A percentile compares a stretch with the other conserved stretches of the same genome.
Conservation (phyloP, 2,888 invertebrate species). For the Stenurella melanura region DNA sequence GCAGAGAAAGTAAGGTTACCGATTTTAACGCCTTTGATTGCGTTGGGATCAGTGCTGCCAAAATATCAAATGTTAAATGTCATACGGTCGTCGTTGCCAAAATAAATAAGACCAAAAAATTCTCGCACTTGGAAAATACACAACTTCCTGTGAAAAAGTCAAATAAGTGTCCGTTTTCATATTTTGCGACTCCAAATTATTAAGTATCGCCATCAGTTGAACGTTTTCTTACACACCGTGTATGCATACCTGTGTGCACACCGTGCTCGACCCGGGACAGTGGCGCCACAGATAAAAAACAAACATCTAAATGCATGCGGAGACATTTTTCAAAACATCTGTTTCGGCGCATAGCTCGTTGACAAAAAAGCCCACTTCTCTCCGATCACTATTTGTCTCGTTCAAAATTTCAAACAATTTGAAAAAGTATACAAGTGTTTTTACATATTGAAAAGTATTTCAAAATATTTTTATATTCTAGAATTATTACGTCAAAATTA, state of each 20-base stretch:
- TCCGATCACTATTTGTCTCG: neutral
- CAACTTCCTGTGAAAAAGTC: no score
- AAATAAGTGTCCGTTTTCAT: no score
- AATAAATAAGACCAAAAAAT: neutral
- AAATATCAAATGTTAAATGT: neutral
- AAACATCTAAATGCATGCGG: slow-evolving; percentile 13
- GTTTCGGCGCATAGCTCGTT: slow-evolving; percentile 19
- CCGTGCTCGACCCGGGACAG: slow-evolving; percentile 38
- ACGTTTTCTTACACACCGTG: neutral
- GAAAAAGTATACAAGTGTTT: neutral
- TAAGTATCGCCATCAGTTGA: neutral
- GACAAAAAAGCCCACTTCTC: neutral
- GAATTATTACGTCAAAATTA: slow-evolving; percentile 38
- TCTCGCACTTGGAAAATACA: no score
- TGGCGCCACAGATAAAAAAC: slow-evolving; percentile 43
- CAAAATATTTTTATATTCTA: slow-evolving; percentile 17
- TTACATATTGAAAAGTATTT: neutral
- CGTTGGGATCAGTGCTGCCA: no score
- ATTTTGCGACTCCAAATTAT: neutral
- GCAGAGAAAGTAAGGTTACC: no score
- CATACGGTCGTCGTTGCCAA: neutral
- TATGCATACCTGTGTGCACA: slow-evolving; percentile 36
- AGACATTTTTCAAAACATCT: slow-evolving; percentile 29
- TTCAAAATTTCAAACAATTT: neutral
- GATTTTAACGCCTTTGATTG: no score